These are phyloP conservation scores for Phenganax marumi DNA, from an alignment of 92 coral and sea anemone genomes.

Conservation along the genomic window DNA sequence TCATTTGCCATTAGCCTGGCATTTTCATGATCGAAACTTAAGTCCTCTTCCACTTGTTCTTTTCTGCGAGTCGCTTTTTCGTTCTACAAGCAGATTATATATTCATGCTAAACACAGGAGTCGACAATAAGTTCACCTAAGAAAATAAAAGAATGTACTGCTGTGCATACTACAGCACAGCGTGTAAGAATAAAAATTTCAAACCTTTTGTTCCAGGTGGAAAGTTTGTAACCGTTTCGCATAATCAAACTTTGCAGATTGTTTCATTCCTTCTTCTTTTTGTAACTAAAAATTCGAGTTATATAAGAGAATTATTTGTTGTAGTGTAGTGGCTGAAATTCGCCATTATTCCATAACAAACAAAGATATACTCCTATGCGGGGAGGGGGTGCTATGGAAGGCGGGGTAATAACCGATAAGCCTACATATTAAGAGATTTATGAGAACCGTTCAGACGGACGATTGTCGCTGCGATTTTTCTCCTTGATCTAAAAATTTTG, in stretches of 20 bases:
- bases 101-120: neutral
- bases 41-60: conserved; percentile 49
- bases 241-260: conserved; percentile 61
- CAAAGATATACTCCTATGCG: no score
- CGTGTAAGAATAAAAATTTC: conserved; percentile 10
- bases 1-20: conserved; percentile 64
- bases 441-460: no score
- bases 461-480: no score
- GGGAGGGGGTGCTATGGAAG: no score
- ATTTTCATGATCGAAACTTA: conserved; percentile 69
- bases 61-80: conserved; percentile 56
- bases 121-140: neutral
- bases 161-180: neutral
- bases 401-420: no score
- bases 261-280: conserved; percentile 77
- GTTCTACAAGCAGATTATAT: conserved; percentile 43
- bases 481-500: no score
- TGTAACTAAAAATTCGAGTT: conserved; percentile 55
- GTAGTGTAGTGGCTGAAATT: no score
- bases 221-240: conserved; percentile 65
- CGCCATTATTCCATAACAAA: no score
- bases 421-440: no score
- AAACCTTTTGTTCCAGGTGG: conserved; percentile 83
- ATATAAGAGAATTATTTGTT: no score
- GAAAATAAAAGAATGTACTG: neutral